A percentile compares a stretch with the other conserved stretches of the same genome.
Evolutionary conservation across 2,797 vertebrate species (phyloP).

Genomic region (Pipistrellus pipistrellus): DNA sequence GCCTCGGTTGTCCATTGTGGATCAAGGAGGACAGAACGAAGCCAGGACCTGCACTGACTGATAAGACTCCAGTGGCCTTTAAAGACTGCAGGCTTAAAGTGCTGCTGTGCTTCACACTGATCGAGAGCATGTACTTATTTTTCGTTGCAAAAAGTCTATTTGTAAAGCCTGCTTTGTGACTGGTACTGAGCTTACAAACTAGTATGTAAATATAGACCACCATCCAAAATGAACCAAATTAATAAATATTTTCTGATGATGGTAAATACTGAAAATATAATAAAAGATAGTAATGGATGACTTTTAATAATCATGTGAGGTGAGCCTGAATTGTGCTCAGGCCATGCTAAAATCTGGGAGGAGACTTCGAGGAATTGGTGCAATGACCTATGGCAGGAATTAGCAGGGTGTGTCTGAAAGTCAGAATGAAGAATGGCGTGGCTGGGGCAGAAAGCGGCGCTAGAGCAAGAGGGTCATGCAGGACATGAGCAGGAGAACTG

Average conservation of each 20-base stretch:
- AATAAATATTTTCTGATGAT: not conserved
- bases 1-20: not conserved
- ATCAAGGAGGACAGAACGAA: not conserved
- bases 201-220: not conserved
- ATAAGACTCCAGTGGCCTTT: not conserved
- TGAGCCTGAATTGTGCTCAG: not conserved
- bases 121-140: not conserved
- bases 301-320: not conserved
- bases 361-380: not conserved
- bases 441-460: rapidly evolving
- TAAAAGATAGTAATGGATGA: not conserved
- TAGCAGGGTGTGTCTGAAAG: not conserved
- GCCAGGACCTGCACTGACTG: not conserved
- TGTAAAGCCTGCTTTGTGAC: not conserved
- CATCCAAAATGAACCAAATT: not conserved
- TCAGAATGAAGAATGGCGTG: not conserved
- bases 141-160: not conserved
- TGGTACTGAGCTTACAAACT: not conserved
- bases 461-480: not conserved
- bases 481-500: not conserved
- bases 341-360: not conserved
- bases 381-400: not conserved
- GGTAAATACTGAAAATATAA: not conserved
- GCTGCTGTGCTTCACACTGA: not conserved
- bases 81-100: not conserved